These are phyloP conservation scores for Tetragonula clypearis DNA, from an alignment of 1,140 invertebrate species.

Conservation along the genomic window DNA sequence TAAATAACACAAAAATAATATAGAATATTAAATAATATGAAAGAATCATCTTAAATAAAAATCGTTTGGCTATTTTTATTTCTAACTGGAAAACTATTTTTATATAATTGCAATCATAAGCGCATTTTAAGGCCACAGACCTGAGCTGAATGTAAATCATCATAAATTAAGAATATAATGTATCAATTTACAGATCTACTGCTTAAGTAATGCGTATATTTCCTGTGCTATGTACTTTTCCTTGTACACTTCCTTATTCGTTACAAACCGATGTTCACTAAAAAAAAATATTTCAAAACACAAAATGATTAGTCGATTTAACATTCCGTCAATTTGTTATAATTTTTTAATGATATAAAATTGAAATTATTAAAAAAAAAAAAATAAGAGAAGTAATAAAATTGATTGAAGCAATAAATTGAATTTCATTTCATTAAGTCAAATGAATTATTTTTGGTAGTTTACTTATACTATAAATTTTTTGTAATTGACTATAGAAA, in stretches of 20 bases:
- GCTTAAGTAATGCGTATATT: conserved; percentile 10
- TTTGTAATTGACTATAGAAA: conserved; percentile 49
- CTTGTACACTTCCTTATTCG: neutral
- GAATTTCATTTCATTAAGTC: neutral
- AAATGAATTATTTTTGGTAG: conserved; percentile 45
- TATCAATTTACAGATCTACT: neutral
- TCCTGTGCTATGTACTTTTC: conserved; percentile 7
- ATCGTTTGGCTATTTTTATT: neutral
- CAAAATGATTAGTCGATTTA: conserved; percentile 1
- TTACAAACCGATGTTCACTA: conserved; percentile 1
- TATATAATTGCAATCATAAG: conserved; percentile 7
- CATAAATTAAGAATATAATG: conserved; percentile 4
- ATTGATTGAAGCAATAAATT: neutral
- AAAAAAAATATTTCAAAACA: conserved; percentile 19
- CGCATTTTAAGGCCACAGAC: conserved; percentile 19
- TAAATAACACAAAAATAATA: neutral
- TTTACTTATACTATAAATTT: conserved; percentile 31
- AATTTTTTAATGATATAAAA: neutral
- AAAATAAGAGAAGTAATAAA: neutral
- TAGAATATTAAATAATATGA: neutral
- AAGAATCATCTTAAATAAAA: conserved; percentile 13
- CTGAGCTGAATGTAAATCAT: conserved; percentile 2
- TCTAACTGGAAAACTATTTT: conserved; percentile 2
- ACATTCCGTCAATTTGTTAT: conserved; percentile 10
- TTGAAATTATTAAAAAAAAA: conserved; percentile 12